A percentile compares a stretch with the other conserved stretches of the same genome.
phyloP scores from a whole-genome alignment of 2,797 vertebrate species.

The Phylloscopus collybita region DNA sequence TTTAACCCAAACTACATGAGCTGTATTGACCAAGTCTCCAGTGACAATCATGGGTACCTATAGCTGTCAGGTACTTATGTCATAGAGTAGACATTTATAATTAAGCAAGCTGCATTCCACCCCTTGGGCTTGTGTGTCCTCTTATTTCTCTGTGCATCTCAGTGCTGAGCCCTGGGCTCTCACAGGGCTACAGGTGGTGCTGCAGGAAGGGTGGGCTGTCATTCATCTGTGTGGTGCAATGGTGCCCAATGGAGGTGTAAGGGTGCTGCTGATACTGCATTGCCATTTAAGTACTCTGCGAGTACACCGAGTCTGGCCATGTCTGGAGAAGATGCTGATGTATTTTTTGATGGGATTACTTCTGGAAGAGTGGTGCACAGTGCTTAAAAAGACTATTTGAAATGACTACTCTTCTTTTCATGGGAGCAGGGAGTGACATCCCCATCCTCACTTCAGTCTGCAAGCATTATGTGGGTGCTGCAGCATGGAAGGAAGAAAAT shows the following conservation, averaged over 20 bases:
- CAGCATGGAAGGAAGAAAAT: neutral
- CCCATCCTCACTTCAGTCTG: neutral
- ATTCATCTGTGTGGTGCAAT: neutral
- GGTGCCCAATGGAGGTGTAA: neutral
- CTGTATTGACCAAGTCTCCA: neutral
- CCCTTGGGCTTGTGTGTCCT: neutral
- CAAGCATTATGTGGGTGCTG: neutral
- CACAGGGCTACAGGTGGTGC: neutral
- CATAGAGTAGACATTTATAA: neutral
- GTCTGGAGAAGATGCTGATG: neutral
- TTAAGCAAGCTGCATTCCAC: neutral
- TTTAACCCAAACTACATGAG: neutral
- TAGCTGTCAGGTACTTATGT: neutral
- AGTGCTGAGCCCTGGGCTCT: neutral
- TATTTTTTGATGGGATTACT: neutral
- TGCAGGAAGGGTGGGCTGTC: neutral
- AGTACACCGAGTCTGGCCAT: neutral
- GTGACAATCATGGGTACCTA: neutral
- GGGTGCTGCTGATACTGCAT: neutral
- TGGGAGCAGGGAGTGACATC: neutral
- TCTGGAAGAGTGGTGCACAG: accelerated
- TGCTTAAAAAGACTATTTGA: neutral
- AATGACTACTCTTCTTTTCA: neutral
- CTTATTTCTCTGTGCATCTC: neutral
- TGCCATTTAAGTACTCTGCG: neutral